Evolutionary conservation across 2,888 invertebrate species (phyloP).

Genomic region (Eupeodes latifasciatus): DNA sequence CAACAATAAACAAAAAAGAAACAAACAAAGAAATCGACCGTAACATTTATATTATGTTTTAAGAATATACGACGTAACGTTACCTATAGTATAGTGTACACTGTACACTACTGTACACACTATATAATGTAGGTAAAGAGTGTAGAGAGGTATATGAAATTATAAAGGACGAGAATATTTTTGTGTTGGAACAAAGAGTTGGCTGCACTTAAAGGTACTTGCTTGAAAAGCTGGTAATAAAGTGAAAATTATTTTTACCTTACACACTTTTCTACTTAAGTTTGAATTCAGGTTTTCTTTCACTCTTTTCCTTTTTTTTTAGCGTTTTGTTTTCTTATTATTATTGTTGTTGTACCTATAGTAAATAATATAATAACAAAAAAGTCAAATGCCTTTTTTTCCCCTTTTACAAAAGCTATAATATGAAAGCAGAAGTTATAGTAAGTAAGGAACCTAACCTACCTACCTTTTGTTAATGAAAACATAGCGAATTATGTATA

Average conservation of each 20-base stretch:
- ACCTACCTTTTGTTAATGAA: too few relatives aligned
- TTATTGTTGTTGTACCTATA: too few relatives aligned
- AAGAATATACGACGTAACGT: neutral
- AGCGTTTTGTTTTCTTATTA: too few relatives aligned
- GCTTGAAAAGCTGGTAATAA: conserved; percentile 33
- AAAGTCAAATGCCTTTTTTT: too few relatives aligned
- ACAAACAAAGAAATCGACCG: conserved; percentile 58
- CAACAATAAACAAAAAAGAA: conserved; percentile 12
- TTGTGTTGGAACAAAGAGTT: conserved; percentile 17
- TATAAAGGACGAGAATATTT: conserved; percentile 1
- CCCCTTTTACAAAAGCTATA: too few relatives aligned
- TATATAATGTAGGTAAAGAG: neutral
- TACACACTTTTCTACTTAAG: conserved; percentile 38
- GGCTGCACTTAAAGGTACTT: conserved; percentile 32
- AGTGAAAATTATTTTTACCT: conserved; percentile 33
- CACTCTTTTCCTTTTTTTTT: neutral
- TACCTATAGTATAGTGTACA: neutral
- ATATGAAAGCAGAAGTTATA: too few relatives aligned
- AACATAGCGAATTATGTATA: too few relatives aligned
- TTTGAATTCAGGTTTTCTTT: neutral
- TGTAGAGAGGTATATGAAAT: neutral
- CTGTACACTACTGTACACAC: neutral
- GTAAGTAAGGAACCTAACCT: too few relatives aligned
- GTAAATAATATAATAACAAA: too few relatives aligned
- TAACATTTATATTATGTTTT: conserved; percentile 35